phyloP scores from a whole-genome alignment of 1,140 invertebrate genomes.

The Amphibalanus amphitrite region DNA sequence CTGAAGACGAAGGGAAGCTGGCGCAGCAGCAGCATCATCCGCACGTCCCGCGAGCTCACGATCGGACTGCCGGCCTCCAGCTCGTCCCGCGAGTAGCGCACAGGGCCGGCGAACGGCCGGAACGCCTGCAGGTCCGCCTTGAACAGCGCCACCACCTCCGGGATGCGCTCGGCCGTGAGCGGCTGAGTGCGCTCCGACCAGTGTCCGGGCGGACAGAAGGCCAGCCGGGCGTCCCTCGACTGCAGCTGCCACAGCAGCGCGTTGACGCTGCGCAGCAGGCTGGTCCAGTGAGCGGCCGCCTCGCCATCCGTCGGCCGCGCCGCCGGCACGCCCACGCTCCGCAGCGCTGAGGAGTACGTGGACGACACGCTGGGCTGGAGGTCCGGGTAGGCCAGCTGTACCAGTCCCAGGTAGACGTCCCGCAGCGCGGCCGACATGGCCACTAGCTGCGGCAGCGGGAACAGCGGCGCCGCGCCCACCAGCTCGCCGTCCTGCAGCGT shows the following conservation, averaged over 20 bases:
- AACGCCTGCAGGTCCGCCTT: constrained; percentile 41
- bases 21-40: constrained; percentile 67
- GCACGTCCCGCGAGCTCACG: constrained; percentile 34
- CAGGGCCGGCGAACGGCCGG: constrained; percentile 40
- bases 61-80: constrained; percentile 20
- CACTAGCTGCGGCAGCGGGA: constrained; percentile 29
- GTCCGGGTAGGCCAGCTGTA: constrained; percentile 79
- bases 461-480: constrained; percentile 18
- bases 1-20: constrained; percentile 86
- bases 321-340: constrained; percentile 3
- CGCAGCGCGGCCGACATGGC: constrained; percentile 29
- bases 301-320: not conserved
- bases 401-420: constrained; percentile 68
- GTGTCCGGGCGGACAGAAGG: constrained; percentile 55
- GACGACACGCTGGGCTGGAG: constrained; percentile 23
- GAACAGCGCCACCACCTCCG: constrained; percentile 67
- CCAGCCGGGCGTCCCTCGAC: constrained; percentile 52
- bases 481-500: constrained; percentile 82
- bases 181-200: constrained; percentile 80
- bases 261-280: constrained; percentile 38
- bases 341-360: constrained; percentile 10
- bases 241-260: constrained; percentile 59
- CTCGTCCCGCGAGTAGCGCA: constrained; percentile 41
- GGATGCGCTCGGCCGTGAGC: constrained; percentile 83
- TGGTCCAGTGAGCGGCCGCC: constrained; percentile 18